Evolutionary conservation across 1,140 invertebrate species (phyloP), one percentile per base, ranked within the genome.

Genomic region (Lerema accius): DNA sequence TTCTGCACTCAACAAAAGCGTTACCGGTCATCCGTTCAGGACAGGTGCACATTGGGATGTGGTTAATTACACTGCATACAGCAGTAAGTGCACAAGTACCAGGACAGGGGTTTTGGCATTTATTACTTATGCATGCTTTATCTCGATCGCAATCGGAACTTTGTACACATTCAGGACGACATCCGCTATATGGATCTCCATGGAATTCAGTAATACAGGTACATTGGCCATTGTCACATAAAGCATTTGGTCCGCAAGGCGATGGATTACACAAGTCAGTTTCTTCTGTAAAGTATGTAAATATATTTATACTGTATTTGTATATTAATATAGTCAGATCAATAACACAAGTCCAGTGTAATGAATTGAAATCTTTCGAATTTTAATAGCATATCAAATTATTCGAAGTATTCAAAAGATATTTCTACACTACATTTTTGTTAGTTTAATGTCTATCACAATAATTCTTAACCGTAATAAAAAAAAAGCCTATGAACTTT

Each of bases 161-260:
- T 15, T 94, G 84, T 3, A 95, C 92, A 80, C 95, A 96, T 89
- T 95, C 94, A 15, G 94, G 95, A 85, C 91, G 84, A 79, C 93
- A 96, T 6, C 91, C 92, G 39, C 77, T 82, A 61, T 95, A 95
- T 0, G 95, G 94, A 85, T 96, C 94, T n/a, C 96, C 95, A 26
- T 93, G 92, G 72, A 93, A 95, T 42, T 96, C 95, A 1, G 93
- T 89, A 63, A 94, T 92, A 74, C 96, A 98, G 73, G 92, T 96
- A 75, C 96, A 98, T 80, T 95, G 94, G 67, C 94, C 94, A 67
- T 94, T 93, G 17, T 93, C 92, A 80, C 96, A 97, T 76, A 94
- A 93, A 5, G 96, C 94, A 86, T 97, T 97, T 9, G 94, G 67
- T 51, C 94, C 94, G 78, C 94, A 94, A 32, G 93, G 93, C 11